Conservation (phyloP, 64 coral and sea anemone species). For the Porites lutea region DNA sequence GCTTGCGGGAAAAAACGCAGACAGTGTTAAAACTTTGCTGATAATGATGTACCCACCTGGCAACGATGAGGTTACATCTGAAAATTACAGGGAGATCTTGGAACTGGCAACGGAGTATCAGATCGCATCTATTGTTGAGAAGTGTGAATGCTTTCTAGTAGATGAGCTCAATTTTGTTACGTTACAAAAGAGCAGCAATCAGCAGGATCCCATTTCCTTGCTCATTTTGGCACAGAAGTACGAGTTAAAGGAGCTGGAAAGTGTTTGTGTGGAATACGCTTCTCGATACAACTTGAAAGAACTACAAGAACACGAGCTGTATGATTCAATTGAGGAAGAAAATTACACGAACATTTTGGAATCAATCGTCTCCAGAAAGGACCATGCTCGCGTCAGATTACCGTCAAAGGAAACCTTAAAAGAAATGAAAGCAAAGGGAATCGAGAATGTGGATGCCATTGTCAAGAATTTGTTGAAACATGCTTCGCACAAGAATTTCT, state of each 20-base stretch:
- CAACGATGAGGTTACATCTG: background rate
- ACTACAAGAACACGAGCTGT: constrained; percentile 25
- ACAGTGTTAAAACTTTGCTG: constrained; percentile 29
- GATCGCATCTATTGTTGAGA: constrained; percentile 27
- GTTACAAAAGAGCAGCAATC: background rate
- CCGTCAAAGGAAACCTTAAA: background rate
- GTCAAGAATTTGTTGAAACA: constrained; percentile 6
- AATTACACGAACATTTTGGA: constrained; percentile 44
- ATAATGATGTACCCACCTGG: constrained; percentile 52
- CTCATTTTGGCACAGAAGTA: constrained; percentile 56
- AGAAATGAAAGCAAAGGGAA: background rate
- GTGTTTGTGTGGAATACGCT: background rate
- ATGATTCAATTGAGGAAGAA: constrained; percentile 23
- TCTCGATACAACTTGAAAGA: background rate
- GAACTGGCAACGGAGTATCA: constrained; percentile 44
- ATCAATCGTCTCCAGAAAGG: background rate
- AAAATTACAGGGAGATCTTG: constrained; percentile 22
- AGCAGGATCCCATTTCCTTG: background rate
- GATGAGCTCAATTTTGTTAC: background rate
- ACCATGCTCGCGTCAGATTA: background rate
- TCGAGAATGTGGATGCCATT: constrained; percentile 5
- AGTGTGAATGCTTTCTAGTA: constrained; percentile 43
- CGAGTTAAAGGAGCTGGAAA: background rate
- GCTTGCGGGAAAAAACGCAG: constrained; percentile 3
- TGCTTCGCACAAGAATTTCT: background rate